Evolutionary conservation across 1,140 invertebrate species (phyloP).

Genomic region (Drosophila micromelanica): DNA sequence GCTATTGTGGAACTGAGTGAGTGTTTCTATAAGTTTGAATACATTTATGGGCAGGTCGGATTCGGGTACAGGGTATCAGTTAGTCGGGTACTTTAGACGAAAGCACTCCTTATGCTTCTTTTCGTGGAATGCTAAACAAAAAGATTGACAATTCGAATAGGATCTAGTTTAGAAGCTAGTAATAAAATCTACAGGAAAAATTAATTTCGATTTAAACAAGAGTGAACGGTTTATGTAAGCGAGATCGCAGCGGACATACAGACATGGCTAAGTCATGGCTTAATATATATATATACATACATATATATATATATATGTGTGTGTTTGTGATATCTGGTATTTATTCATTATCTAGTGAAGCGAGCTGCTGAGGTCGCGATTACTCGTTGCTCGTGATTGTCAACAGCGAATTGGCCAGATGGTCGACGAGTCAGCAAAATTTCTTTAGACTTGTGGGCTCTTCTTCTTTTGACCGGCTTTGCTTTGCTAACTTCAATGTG

Average conservation of each 20-base stretch:
- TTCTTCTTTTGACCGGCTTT: constrained; percentile 48
- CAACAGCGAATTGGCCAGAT: constrained; percentile 7
- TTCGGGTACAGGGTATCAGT: no score
- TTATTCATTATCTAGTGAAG: no score
- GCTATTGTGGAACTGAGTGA: no score
- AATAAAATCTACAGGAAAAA: not conserved
- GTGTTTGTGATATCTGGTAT: no score
- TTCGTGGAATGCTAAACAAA: not conserved
- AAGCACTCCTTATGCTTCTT: no score
- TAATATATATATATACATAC: not conserved
- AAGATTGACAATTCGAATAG: not conserved
- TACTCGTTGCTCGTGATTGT: constrained; percentile 11
- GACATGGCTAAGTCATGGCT: no score
- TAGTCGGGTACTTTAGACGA: no score
- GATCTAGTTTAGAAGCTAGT: not conserved
- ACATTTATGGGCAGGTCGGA: no score
- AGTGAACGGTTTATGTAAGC: not conserved
- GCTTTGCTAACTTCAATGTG: constrained; percentile 27
- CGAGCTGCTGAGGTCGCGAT: constrained; percentile 25
- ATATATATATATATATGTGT: constrained; percentile 3
- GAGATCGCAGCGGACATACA: no score
- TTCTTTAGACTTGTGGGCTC: not conserved
- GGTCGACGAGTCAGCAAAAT: constrained; percentile 37
- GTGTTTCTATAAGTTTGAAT: no score
- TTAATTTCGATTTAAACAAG: not conserved